These are phyloP conservation scores for Protodeltote pygarga DNA, from an alignment of 2,888 invertebrate species.

Conservation along the genomic window DNA sequence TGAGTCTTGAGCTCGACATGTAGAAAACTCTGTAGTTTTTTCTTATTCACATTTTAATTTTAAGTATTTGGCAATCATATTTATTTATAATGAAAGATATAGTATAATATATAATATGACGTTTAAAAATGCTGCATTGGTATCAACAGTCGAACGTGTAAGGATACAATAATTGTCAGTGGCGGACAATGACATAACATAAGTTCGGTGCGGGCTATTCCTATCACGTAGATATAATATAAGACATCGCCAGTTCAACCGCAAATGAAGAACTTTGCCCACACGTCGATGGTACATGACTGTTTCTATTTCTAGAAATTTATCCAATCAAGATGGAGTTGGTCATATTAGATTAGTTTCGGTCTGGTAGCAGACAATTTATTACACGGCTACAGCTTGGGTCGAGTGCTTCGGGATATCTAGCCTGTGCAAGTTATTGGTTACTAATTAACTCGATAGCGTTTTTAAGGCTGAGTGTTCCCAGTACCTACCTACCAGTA, in stretches of 20 bases:
- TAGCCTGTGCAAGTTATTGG: conserved; percentile 28
- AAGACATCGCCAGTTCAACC: conserved; percentile 69
- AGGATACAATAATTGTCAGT: conserved; percentile 35
- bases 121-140: conserved; percentile 14
- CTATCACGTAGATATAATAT: conserved; percentile 73
- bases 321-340: conserved; percentile 56
- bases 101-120: too few species aligned
- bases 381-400: conserved; percentile 20
- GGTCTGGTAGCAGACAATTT: conserved; percentile 39
- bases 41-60: too few species aligned
- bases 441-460: conserved; percentile 12
- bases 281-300: conserved; percentile 44
- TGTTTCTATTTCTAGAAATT: conserved; percentile 60
- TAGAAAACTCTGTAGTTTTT: too few species aligned
- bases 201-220: conserved; percentile 53
- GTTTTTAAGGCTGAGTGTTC: too few species aligned
- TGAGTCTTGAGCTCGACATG: too few species aligned
- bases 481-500: too few species aligned
- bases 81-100: too few species aligned
- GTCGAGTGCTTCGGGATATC: conserved; percentile 3
- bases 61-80: too few species aligned
- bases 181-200: conserved; percentile 33
- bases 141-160: conserved; percentile 8
- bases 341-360: conserved; percentile 56
- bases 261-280: conserved; percentile 66